phyloP scores from a whole-genome alignment of 1,140 invertebrate genomes.

The Ceratoteleas bidentatus region DNA sequence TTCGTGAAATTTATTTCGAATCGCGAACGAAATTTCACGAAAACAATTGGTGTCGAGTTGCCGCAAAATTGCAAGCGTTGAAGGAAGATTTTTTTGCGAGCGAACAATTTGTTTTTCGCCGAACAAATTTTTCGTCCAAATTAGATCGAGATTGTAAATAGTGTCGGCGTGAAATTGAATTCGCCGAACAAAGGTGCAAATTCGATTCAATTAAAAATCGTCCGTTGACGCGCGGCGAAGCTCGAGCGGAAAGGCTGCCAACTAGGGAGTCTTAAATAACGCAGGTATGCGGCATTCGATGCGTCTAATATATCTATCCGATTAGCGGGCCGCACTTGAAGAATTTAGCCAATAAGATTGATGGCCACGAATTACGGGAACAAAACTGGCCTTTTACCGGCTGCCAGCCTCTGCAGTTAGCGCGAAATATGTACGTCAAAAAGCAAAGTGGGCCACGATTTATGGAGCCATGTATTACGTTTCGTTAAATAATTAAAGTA shows the following conservation, averaged over 20 bases:
- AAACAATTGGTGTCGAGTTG: no score
- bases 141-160: background rate
- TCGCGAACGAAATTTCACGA: no score
- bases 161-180: constrained; percentile 6
- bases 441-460: constrained; percentile 50
- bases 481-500: no score
- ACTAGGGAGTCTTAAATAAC: constrained; percentile 66
- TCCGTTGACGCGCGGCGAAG: constrained; percentile 33
- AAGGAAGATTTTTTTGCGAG: no score
- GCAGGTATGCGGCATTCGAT: constrained; percentile 58
- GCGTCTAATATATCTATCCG: constrained; percentile 67
- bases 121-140: background rate
- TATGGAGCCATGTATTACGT: constrained; percentile 6
- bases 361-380: constrained; percentile 51
- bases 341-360: constrained; percentile 64
- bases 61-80: no score
- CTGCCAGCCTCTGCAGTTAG: constrained; percentile 54
- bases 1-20: background rate
- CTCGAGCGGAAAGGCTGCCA: constrained; percentile 46
- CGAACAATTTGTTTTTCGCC: no score
- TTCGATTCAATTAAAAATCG: constrained; percentile 48
- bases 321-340: constrained; percentile 56
- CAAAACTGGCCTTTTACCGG: constrained; percentile 62
- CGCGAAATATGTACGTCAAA: constrained; percentile 65
- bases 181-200: background rate